Evolutionary conservation across 2,113 vertebrate species (phyloP).

Genomic region (Halichoerus grypus): DNA sequence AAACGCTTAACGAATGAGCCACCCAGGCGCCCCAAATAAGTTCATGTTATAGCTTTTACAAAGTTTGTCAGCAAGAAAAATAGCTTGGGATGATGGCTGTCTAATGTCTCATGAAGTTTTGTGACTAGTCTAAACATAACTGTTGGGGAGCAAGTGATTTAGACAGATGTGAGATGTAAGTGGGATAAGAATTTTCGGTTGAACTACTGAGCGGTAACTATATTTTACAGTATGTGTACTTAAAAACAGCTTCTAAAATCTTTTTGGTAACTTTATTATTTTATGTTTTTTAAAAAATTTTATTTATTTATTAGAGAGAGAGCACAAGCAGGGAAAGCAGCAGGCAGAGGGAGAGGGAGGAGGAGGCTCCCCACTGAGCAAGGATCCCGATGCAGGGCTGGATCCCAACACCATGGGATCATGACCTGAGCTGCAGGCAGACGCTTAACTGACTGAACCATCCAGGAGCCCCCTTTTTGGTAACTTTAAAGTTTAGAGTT

Average conservation of each 20-base stretch:
- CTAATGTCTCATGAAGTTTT: background rate
- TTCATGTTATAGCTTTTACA: background rate
- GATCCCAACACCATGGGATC: too few species aligned
- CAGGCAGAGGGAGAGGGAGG: too few species aligned
- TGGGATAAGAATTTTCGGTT: background rate
- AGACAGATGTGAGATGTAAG: background rate
- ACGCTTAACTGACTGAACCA: too few species aligned
- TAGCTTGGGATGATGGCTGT: background rate
- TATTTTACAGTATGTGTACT: background rate
- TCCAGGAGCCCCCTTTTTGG: background rate
- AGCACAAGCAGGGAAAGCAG: too few species aligned
- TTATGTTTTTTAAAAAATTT: background rate
- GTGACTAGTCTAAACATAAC: background rate
- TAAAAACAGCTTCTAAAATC: background rate
- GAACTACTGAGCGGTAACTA: background rate
- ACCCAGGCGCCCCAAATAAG: background rate
- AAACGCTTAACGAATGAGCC: too few species aligned
- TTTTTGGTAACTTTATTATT: background rate
- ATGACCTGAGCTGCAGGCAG: too few species aligned
- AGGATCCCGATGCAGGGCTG: too few species aligned
- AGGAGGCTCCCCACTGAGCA: too few species aligned
- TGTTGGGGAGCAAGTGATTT: background rate
- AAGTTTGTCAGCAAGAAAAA: background rate
- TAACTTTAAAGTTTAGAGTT: background rate
- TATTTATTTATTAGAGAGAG: background rate